Evolutionary conservation across 2,888 invertebrate species (phyloP), one percentile per base, ranked within the genome.

Genomic region (Leucozona laternaria): DNA sequence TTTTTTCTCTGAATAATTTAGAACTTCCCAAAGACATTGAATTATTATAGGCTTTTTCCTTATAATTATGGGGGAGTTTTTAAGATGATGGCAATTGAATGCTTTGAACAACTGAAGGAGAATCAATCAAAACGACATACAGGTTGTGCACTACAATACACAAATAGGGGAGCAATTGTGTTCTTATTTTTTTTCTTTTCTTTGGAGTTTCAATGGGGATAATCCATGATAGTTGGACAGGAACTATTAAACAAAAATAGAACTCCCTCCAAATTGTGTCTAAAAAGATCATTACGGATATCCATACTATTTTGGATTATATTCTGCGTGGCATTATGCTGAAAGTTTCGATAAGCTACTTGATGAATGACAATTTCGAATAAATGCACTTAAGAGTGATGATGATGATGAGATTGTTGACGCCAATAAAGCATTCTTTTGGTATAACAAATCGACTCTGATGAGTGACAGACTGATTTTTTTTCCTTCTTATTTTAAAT

Each of bases 81-180:
- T 15, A 66, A 28, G 70, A 60, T 58, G 68, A 81, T 71, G 55
- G 50, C 62, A 57, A 48, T 45, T 70, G 71, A 79, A 71, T 64
- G 70, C 58, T 55, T 64, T 58, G 66, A 66, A 60, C 50, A 43
- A 58, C 78, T 82, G 75, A 78, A 82, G 37, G 57, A 31, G 50
- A 71, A 82, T 86, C 78, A 86, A 82, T 86, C 86, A 82, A 86
- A 72, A 58, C 45, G 57, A 48, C 31, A 34, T 28, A 43, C 73
- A 72, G 68, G 71, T 81, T 76, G 31, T 31, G 31, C 31, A 31
- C 31, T 31, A 31, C 31, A 28, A 28, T 31, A 31, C 15, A 25
- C 25, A 68, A 58, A n/a, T 31, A 25, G 62, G 83, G 62, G 43
- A 43, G 66, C 13, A 34, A 13, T 40, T 60, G 22, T 40, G 6